Base-by-base conservation (phyloP, 2,888 invertebrate species). In the Aporophyla lueneburgensis region DNA sequence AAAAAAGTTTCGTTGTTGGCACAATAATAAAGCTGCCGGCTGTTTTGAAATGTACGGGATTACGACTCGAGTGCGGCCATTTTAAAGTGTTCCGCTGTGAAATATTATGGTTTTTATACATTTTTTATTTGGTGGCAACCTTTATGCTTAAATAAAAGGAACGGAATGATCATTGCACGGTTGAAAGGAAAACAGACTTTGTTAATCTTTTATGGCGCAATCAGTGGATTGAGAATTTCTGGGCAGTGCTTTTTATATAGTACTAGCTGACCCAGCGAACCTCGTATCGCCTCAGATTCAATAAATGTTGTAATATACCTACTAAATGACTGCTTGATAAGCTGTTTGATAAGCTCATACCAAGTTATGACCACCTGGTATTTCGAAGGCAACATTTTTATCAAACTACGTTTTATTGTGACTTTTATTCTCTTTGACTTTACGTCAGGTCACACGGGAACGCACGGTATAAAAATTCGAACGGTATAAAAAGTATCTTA, bases 21-120 rank as follows among this genome's bases (percentile, higher is more conserved):
- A 82, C 80, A 83, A 80, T 80, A 89, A 87, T 87, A 86, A 85
- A 84, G 85, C 88, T 83, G 74, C 62, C 69, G 80, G 85, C 85
- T 78, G 78, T 87, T 86, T 80, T 83, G 79, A 83, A 88, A 86
- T 76, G 84, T 77, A 65, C 81, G 80, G 83, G 82, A 87, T 89
- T 89, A 86, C 84, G 78, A 74, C 33, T 78, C 58, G 72, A 80
- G 76, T 70, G 77, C 74, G 59, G 75, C 86, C 72, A 74, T 83
- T 83, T 76, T 80, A 68, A 85, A 84, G 72, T 74, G 79, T 78
- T 66, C 68, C 71, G 66, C 72, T 80, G 77, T 85, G 85, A 86
- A 88, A 86, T 86, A 84, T 87, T 86, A 86, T 85, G 77, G 54
- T 82, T 83, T 73, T 74, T 73, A 62, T 78, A 74, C 63, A 81